Percentiles rank a stretch among this genome's conserved stretches.
phyloP scores from a whole-genome alignment of 2,888 invertebrate genomes.

The Aspidiotus rigidus region DNA sequence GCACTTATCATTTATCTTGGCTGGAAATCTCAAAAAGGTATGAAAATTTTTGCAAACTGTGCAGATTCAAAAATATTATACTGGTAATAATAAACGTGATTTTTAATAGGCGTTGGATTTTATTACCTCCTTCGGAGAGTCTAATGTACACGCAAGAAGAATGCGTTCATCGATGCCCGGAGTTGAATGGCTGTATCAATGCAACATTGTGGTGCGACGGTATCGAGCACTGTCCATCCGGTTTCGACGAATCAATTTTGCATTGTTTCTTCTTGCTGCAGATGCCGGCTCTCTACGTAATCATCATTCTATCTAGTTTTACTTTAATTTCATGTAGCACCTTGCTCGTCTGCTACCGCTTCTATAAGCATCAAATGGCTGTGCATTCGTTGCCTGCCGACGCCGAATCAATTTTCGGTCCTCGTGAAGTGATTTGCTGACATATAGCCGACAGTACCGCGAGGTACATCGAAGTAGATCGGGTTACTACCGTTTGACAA shows the following conservation, averaged over 20 bases:
- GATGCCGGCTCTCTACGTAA: constrained; percentile 61
- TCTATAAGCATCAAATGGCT: constrained; percentile 43
- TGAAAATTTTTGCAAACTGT: constrained; percentile 37
- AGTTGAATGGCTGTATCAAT: constrained; percentile 71
- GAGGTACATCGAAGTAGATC: constrained; percentile 81
- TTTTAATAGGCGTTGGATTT: constrained; percentile 16
- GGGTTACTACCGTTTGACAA: constrained; percentile 79
- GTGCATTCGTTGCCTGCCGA: constrained; percentile 53
- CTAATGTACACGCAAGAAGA: constrained; percentile 48
- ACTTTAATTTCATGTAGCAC: constrained; percentile 43
- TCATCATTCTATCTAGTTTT: constrained; percentile 50
- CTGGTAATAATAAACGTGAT: not conserved
- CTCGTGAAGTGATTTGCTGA: constrained; percentile 70
- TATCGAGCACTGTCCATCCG: constrained; percentile 65
- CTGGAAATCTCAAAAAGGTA: constrained; percentile 65
- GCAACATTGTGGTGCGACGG: constrained; percentile 75
- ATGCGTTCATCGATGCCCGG: constrained; percentile 65
- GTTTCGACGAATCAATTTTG: constrained; percentile 67
- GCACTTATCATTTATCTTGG: constrained; percentile 69
- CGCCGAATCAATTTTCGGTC: constrained; percentile 40
- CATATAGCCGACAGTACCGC: constrained; percentile 84
- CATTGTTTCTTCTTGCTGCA: constrained; percentile 64
- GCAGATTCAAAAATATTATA: not conserved
- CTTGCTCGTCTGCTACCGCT: constrained; percentile 19
- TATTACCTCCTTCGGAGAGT: constrained; percentile 14